A percentile compares a stretch with the other conserved stretches of the same genome.
Conservation (phyloP, 1,140 invertebrate genomes). For the Myzus persicae region DNA sequence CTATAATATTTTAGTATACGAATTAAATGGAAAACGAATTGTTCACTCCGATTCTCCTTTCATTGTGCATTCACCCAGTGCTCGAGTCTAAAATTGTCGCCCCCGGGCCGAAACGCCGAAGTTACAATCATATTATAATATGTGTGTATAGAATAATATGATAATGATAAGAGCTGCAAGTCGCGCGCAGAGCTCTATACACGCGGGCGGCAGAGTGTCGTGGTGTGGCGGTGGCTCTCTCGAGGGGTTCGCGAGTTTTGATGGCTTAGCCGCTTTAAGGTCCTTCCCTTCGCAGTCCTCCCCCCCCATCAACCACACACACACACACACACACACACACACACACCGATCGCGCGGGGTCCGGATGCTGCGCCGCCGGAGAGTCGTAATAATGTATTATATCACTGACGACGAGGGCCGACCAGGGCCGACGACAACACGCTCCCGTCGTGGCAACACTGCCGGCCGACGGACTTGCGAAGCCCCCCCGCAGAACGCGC, state of each 20-base stretch:
- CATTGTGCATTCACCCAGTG: neutral
- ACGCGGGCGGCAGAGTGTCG: neutral
- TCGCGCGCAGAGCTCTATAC: neutral
- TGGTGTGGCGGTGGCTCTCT: neutral
- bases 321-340: no score
- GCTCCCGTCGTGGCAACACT: conserved; percentile 5
- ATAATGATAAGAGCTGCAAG: neutral
- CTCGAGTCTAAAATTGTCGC: neutral
- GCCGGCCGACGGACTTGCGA: neutral
- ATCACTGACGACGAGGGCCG: neutral
- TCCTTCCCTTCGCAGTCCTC: neutral
- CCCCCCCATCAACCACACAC: no score
- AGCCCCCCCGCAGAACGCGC: neutral
- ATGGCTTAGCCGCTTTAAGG: conserved; percentile 38
- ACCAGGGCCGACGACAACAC: neutral
- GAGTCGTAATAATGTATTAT: conserved; percentile 29
- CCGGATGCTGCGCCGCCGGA: conserved; percentile 35
- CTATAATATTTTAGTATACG: no score
- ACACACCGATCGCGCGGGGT: neutral
- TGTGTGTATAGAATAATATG: neutral
- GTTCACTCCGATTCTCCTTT: neutral
- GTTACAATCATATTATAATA: neutral
- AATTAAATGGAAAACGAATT: no score
- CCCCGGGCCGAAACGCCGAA: neutral
- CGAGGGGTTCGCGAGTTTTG: conserved; percentile 39